Evolutionary conservation across 1,140 invertebrate genomes (phyloP).

Genomic region (Antheraea mylitta): DNA sequence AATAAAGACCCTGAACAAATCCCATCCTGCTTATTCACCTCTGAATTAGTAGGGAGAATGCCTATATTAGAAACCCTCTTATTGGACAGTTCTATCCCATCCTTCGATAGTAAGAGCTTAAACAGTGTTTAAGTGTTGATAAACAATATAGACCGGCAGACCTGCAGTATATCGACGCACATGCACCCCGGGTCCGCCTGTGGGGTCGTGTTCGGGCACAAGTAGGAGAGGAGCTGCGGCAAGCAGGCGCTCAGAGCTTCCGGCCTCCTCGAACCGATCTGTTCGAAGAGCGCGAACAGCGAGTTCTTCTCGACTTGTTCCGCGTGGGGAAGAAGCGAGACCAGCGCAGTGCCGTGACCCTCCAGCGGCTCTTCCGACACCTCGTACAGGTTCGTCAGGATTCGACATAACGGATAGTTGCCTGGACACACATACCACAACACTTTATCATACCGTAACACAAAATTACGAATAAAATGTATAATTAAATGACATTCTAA

Average conservation of each 20-base stretch:
- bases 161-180: conserved; percentile 80
- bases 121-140: too few species aligned
- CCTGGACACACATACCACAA: conserved; percentile 69
- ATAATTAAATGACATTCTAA: too few species aligned
- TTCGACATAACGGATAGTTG: conserved; percentile 91
- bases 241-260: conserved; percentile 88
- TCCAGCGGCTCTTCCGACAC: conserved; percentile 91
- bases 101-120: too few species aligned
- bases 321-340: conserved; percentile 89
- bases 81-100: too few species aligned
- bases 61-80: too few species aligned
- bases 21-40: too few species aligned
- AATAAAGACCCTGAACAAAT: too few species aligned
- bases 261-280: conserved; percentile 90
- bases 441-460: too few species aligned
- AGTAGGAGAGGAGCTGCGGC: conserved; percentile 87
- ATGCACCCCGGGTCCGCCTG: conserved; percentile 63
- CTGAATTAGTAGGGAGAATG: too few species aligned
- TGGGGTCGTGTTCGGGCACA: conserved; percentile 59
- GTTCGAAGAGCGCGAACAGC: conserved; percentile 88
- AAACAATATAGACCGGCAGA: too few species aligned
- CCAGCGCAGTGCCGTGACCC: conserved; percentile 90
- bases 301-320: conserved; percentile 91
- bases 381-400: conserved; percentile 93
- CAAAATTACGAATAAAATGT: too few species aligned